Evolutionary conservation across 2,797 vertebrate species (phyloP), one percentile per base, ranked within the genome.

Genomic region (Hoplostethus atlanticus): DNA sequence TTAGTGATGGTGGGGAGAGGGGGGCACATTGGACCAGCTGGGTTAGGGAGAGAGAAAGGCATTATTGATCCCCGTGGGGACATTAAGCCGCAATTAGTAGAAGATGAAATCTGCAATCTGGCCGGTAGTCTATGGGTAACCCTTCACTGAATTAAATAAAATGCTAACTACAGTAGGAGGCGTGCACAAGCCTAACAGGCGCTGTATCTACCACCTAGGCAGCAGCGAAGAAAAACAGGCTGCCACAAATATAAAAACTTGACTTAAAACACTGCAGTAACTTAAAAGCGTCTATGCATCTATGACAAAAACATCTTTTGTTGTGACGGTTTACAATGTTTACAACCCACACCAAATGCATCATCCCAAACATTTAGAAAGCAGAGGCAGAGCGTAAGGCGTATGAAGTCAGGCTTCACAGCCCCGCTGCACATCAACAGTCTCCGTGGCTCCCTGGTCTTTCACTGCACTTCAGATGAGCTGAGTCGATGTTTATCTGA

Each of bases 11-110:
- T 28, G 28, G 46, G 4, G 16, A 47, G 1, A 16, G 13, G 6
- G 0, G 46, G 46, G 13, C 47, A 53, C 16, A 25, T 2, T n/a
- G n/a, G 38, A 51, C 1, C 36, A 28, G 47, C 34, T 48, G 2
- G 31, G 11, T 21, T 11, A 25, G 44, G 51, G 34, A 36, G 17
- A 52, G 50, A 61, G 42, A 54, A 10, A 21, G 2, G 47, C 30
- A 53, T 56, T 71, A 73, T 51, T 76, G 72, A 71, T 78, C 63
- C 12, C 52, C 3, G 52, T 47, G 48, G 10, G 4, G 55, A 68
- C 36, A 61, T 59, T 9, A 55, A 36, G 16, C 17, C 54, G 5
- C 50, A 57, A 16, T 12, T 6, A 5, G 55, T 16, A 48, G n/a
- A 54, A 21, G 28, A 36, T 7, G 28, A 16, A 21, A 54, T 54